phyloP scores from a whole-genome alignment of 2,113 vertebrate genomes.

The Bungarus multicinctus region DNA sequence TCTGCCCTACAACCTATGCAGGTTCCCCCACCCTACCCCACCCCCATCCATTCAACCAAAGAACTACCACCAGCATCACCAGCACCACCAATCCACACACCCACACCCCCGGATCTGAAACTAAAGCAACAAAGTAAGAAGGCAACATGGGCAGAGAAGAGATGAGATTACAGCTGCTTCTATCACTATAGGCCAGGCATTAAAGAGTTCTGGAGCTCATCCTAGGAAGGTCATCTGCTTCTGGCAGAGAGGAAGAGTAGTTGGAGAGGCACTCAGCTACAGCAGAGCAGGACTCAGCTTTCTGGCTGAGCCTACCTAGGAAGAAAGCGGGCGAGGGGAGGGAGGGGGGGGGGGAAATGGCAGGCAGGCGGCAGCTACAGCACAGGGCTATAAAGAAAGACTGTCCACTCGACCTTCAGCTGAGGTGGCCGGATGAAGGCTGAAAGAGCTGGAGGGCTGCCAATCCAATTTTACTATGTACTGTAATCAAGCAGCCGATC shows the following conservation, averaged over 20 bases:
- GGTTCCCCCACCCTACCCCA: background rate
- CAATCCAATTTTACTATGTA: background rate
- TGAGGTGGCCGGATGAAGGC: background rate
- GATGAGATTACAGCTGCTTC: constrained; percentile 13
- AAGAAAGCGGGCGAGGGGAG: background rate
- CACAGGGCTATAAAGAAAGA: constrained; percentile 24
- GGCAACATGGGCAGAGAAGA: background rate
- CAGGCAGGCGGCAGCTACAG: constrained; percentile 19
- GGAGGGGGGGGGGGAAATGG: background rate
- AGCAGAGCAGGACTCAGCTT: constrained; percentile 7
- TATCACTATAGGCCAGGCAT: constrained; percentile 20
- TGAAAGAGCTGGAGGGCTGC: background rate
- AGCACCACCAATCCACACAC: background rate
- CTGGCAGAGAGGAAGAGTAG: background rate
- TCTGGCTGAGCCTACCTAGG: constrained; percentile 11
- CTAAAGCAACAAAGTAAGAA: background rate
- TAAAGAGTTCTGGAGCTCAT: background rate
- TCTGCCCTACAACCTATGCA: background rate
- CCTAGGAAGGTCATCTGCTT: background rate
- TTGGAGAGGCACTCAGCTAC: background rate
- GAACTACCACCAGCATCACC: background rate
- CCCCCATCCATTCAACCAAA: background rate
- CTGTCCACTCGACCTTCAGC: constrained; percentile 9
- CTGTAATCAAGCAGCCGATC: background rate
- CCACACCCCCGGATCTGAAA: background rate